Evolutionary conservation across 2,888 invertebrate genomes (phyloP), one percentile per base, ranked within the genome.

Genomic region (Pelosia muscerda): DNA sequence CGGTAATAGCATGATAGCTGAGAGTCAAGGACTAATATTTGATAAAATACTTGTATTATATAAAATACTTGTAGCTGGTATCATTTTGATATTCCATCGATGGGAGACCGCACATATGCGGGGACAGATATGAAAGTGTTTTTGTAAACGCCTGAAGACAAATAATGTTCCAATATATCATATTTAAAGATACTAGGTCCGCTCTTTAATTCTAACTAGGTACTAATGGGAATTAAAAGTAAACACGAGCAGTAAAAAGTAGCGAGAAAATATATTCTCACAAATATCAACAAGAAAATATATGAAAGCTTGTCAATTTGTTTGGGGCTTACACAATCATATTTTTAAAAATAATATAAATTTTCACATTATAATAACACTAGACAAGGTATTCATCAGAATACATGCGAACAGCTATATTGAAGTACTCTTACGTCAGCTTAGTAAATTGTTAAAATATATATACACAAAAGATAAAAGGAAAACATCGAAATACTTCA

Each of bases 401-500:
- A 5, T 42, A 42, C 42, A 42, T 19, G 42, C 19, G 49, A 49
- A 49, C 49, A 49, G 8, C 6, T 19, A 19, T 19, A 42, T 42
- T 19, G 0, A 42, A 42, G 15, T 23, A 5, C 13, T 15, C 13
- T 13, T 23, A 58, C 25, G 4, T 60, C 1, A 60, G 25, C 26
- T n/a, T 49, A 61, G 25, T 42, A 61, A 61, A 49, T 13, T 26
- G 42, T 55, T 55, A 26, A 55, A 54, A n/a, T n/a, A n/a, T 13
- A 55, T 25, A 55, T 55, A 25, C 23, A 23, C 54, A 42, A 61
- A 61, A 61, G 19, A 26, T 26, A 22, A 22, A 28, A 28, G n/a
- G 26, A 26, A 23, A 63, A 34, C 58, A 62, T 31, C 31, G 31
- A 64, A 34, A 25, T 38, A 69, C 61, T 61, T 42, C 19, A 68